These are phyloP conservation scores for Mustelus asterias DNA, from an alignment of 2,113 vertebrate species.

Conservation along the genomic window DNA sequence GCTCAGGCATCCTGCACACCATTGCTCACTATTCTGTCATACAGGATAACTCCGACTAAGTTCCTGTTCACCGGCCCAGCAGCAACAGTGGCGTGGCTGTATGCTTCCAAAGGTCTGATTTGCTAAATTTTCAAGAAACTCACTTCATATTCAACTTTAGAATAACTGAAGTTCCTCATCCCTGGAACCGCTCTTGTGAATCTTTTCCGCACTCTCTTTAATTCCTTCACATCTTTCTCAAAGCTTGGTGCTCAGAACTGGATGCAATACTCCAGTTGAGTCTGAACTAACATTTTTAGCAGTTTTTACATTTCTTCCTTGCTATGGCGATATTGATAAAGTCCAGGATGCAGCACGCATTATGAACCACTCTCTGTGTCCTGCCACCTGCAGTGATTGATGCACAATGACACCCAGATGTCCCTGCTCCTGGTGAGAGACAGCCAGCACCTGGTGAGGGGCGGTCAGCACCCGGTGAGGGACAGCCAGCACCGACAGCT, in stretches of 20 bases:
- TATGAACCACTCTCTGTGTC: too few species aligned
- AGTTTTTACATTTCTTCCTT: too few species aligned
- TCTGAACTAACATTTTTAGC: too few species aligned
- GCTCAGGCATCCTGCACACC: background rate
- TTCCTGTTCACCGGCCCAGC: background rate
- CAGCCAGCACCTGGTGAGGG: too few species aligned
- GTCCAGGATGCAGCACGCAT: too few species aligned
- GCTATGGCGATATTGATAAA: too few species aligned
- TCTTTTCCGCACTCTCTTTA: background rate
- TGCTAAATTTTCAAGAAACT: background rate
- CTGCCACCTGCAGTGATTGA: too few species aligned
- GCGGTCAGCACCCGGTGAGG: too few species aligned
- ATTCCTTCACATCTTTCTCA: background rate
- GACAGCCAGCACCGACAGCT: too few species aligned
- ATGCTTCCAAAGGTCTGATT: background rate
- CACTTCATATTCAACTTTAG: background rate
- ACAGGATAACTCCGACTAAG: background rate
- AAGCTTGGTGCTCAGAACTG: background rate
- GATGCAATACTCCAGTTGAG: background rate
- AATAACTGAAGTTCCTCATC: background rate
- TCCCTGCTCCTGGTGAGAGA: too few species aligned
- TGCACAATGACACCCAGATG: too few species aligned
- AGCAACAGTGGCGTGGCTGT: too few species aligned
- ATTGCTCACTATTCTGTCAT: background rate
- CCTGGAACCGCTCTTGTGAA: background rate